phyloP scores from a whole-genome alignment of 2,113 vertebrate genomes.

The Melanostigma gelatinosum region DNA sequence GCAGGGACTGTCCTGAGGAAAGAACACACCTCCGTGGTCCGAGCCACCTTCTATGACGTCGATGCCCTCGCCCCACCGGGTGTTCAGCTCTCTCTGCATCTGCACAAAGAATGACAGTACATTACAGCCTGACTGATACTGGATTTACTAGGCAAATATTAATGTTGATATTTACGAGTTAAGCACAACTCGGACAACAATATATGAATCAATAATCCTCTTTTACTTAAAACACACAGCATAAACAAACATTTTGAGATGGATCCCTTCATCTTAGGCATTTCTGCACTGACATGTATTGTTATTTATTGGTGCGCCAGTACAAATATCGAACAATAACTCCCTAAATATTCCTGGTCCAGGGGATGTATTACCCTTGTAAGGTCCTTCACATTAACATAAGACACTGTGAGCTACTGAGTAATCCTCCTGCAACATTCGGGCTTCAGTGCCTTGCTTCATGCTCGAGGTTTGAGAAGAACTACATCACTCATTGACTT shows the following conservation, averaged over 20 bases:
- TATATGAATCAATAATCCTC: not conserved
- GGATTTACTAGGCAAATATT: not conserved
- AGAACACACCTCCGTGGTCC: conserved; percentile 66
- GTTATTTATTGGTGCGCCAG: no score
- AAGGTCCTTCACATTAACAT: not conserved
- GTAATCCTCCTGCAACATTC: not conserved
- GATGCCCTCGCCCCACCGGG: conserved; percentile 71
- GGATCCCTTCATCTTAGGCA: not conserved
- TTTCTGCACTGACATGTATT: not conserved
- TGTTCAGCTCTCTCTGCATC: conserved; percentile 88
- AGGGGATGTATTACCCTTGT: not conserved
- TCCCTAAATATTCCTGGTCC: not conserved
- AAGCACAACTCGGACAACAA: not conserved
- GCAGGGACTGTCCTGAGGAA: conserved; percentile 81
- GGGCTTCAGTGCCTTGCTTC: not conserved
- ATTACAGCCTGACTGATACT: not conserved
- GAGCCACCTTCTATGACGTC: conserved; percentile 80
- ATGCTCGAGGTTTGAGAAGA: not conserved
- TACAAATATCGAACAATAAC: not conserved
- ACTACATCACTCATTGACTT: not conserved
- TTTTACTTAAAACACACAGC: not conserved
- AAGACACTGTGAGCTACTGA: not conserved
- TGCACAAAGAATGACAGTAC: conserved; percentile 35
- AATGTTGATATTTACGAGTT: not conserved
- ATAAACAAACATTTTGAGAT: not conserved